Conservation (phyloP, 2,113 vertebrate species). For the Gavialis gangeticus region DNA sequence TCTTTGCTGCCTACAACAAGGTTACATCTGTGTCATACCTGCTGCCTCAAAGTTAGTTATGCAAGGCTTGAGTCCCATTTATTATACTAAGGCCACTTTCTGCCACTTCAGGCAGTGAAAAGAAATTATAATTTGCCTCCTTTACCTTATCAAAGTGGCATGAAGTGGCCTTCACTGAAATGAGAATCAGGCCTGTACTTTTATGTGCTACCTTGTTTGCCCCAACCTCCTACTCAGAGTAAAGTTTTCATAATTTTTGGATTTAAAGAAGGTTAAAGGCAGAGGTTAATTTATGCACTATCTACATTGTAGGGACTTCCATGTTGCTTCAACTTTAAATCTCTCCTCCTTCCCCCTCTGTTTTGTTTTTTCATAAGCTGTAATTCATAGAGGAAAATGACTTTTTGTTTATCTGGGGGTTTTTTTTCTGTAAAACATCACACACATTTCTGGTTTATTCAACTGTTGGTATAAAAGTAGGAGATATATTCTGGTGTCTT, state of each 20-base stretch:
- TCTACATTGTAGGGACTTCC: background rate
- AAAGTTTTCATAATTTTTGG: background rate
- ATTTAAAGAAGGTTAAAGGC: background rate
- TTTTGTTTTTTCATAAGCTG: conserved; percentile 38
- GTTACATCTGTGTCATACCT: fast-evolving
- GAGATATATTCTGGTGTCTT: conserved; percentile 41
- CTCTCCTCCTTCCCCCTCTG: background rate
- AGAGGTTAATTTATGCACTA: background rate
- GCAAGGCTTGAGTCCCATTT: background rate
- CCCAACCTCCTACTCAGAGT: fast-evolving
- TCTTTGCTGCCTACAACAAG: background rate
- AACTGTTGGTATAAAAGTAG: conserved; percentile 35
- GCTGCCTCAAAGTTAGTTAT: background rate
- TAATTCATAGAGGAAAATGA: conserved; percentile 27
- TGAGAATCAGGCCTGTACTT: background rate
- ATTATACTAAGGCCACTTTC: background rate
- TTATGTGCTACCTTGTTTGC: background rate
- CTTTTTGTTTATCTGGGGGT: background rate
- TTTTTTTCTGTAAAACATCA: conserved; percentile 11
- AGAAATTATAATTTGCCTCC: background rate
- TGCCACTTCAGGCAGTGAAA: background rate
- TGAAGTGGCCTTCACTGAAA: background rate
- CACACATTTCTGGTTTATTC: conserved; percentile 46
- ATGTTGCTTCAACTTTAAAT: conserved; percentile 18
- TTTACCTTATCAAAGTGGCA: background rate